Evolutionary conservation across 2,888 invertebrate genomes (phyloP).

Genomic region (Parapristionchus giblindavisi): DNA sequence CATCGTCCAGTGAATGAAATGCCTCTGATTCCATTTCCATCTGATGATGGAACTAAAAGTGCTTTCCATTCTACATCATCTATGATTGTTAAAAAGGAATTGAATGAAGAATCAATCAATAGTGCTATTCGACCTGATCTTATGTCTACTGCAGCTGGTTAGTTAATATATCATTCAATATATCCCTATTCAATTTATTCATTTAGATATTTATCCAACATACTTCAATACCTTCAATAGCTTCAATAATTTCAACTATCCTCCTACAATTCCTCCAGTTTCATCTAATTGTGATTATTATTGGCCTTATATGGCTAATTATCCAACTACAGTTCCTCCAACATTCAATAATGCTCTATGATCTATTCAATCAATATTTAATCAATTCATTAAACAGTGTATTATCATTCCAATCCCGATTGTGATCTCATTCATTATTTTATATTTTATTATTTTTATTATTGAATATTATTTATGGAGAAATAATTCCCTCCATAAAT

Average conservation of each 20-base stretch:
- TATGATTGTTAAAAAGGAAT: neutral
- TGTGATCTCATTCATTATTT: constrained; percentile 15
- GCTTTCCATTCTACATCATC: neutral
- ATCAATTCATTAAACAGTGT: neutral
- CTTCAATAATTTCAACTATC: neutral
- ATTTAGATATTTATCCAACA: no score
- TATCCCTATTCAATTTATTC: no score
- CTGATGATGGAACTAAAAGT: neutral
- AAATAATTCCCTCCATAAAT: neutral
- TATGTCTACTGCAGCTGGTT: constrained; percentile 11
- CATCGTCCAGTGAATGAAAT: neutral
- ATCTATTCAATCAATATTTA: neutral
- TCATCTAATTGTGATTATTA: neutral
- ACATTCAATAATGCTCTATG: neutral
- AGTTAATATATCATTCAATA: no score
- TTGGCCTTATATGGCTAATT: no score
- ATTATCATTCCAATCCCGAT: neutral
- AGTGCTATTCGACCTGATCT: neutral
- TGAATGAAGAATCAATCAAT: neutral
- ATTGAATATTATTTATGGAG: neutral
- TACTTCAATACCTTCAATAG: neutral
- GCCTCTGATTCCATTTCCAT: constrained; percentile 6
- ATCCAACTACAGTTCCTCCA: neutral
- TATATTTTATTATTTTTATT: neutral
- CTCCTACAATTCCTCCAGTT: neutral